Evolutionary conservation across 1,140 invertebrate species (phyloP).

Genomic region (Oreohelix idahoensis): DNA sequence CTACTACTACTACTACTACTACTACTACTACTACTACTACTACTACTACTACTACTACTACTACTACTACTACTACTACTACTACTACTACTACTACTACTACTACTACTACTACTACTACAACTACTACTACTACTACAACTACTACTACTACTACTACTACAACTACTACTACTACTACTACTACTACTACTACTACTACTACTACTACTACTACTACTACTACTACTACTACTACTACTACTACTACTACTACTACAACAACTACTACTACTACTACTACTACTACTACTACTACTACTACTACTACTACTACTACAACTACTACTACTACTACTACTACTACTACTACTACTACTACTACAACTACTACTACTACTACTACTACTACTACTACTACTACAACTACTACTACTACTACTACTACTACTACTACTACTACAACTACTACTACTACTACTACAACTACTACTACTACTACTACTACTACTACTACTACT

Average conservation of each 20-base stretch:
- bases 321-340: no score
- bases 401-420: no score
- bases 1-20: slow-evolving; percentile 40
- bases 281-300: slow-evolving; percentile 38
- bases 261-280: slow-evolving; percentile 37
- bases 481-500: slow-evolving; percentile 37
- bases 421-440: slow-evolving; percentile 7
- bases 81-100: slow-evolving; percentile 14
- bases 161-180: slow-evolving; percentile 39
- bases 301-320: slow-evolving; percentile 32
- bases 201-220: slow-evolving; percentile 36
- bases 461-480: slow-evolving; percentile 8
- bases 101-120: no score
- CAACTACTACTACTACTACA: slow-evolving; percentile 25
- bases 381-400: slow-evolving; percentile 7
- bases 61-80: slow-evolving; percentile 36
- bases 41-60: slow-evolving; percentile 37
- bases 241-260: slow-evolving; percentile 2
- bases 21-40: slow-evolving; percentile 40
- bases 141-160: slow-evolving; percentile 38
- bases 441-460: no score
- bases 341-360: slow-evolving; percentile 22
- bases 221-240: no score
- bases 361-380: background rate
- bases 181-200: slow-evolving; percentile 37